Evolutionary conservation across 2,888 invertebrate genomes (phyloP), one percentile per base, ranked within the genome.

Genomic region (Catocala nupta): DNA sequence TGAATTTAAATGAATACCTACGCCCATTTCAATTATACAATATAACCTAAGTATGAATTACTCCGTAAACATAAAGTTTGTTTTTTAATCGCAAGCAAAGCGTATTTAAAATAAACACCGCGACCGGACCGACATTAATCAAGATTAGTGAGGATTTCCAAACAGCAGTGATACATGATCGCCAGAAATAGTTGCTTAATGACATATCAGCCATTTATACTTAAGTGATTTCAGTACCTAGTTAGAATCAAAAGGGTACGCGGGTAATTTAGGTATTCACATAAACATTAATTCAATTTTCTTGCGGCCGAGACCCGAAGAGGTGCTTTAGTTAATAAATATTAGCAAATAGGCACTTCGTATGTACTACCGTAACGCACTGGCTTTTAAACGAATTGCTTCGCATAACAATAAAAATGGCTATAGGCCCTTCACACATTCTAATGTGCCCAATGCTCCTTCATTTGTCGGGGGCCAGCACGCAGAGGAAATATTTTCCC

Each of bases 331-430:
- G 81, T 83, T 86, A 90, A 90, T 90, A 90, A 90, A 93, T 93
- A 93, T 93, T 92, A 92, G 88, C 86, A 85, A 94, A 90, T 88
- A 91, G 92, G 92, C 85, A 88, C 89, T 93, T 89, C 84, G 86
- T 88, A 90, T 90, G 89, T 89, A 88, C 89, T 89, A 84, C 85
- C 84, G 87, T 84, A 88, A 89, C 90, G 90, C 90, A 88, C 87
- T 90, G 86, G 92, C 94, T 93, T 94, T 93, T 94, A 94, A 94
- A 93, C 90, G 91, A 93, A 94, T 93, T 93, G 92, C 91, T 90
- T 86, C 88, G 88, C 89, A 91, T 93, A 93, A 93, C 93, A 93
- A 93, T 94, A 93, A 94, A 77, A 93, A 88, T 86, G 86, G 84
- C 89, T 89, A 89, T 90, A 86, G 90, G 90, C 89, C 90, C 90